Evolutionary conservation across 1,140 invertebrate genomes (phyloP).

Genomic region (Neodiprion lecontei): DNA sequence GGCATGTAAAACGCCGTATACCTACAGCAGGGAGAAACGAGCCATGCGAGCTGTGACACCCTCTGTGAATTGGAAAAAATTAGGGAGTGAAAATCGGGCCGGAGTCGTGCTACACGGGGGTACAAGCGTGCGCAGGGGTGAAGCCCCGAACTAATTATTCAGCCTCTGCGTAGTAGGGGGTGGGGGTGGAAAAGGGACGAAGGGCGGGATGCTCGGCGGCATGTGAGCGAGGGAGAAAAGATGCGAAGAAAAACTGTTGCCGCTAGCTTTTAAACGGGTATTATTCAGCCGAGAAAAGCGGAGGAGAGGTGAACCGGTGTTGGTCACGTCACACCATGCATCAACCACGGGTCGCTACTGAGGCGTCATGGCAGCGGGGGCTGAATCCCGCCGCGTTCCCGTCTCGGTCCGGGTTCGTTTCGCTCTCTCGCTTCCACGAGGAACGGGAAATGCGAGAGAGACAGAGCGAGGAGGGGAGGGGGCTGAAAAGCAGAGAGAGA

Average conservation of each 20-base stretch:
- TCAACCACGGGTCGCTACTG: neutral
- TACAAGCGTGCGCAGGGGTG: too few relatives aligned
- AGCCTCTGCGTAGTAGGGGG: neutral
- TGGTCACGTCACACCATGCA: constrained; percentile 6
- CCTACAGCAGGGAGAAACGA: too few relatives aligned
- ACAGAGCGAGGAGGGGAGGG: neutral
- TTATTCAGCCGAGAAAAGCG: neutral
- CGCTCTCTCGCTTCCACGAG: too few relatives aligned
- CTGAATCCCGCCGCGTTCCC: neutral
- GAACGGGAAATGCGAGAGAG: too few relatives aligned
- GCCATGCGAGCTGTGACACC: too few relatives aligned
- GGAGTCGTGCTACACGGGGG: too few relatives aligned
- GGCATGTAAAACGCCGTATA: too few relatives aligned
- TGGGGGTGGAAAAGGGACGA: neutral
- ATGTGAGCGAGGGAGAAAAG: neutral
- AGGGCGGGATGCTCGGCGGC: neutral
- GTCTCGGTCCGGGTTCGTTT: neutral
- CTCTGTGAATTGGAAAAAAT: too few relatives aligned
- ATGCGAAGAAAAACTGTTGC: neutral
- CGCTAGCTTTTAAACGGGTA: neutral
- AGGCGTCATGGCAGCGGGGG: neutral
- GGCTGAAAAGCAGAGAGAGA: neutral
- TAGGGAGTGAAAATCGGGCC: too few relatives aligned
- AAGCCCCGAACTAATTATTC: too few relatives aligned
- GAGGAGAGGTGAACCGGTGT: neutral